Base-by-base conservation (phyloP, 2,797 vertebrate genomes). In the Propithecus perrieri region DNA sequence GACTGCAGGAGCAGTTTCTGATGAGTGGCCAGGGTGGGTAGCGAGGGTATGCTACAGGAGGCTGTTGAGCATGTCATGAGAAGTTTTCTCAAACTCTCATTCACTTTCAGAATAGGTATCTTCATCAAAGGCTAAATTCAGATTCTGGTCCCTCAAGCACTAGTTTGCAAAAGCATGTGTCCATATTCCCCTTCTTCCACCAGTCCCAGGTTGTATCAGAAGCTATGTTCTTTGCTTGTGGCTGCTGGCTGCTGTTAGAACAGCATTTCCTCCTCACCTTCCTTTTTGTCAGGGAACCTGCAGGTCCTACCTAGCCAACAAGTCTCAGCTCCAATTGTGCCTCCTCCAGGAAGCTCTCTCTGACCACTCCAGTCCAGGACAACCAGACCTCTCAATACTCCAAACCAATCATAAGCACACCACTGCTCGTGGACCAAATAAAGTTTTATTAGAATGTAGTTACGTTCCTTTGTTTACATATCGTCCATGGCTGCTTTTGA, bases 41-140 rank as follows among this genome's bases (percentile, higher is more conserved):
- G 81, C 55, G 11, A 17, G 41, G 15, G 3, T 4, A 1, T n/a
- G 17, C 20, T 59, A 38, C 53, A 28, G 22, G 20, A 65, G 7
- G 35, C 46, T 91, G 53, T 38, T 43, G 72, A 89, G 15, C 8
- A 28, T 18, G 53, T 28, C 10, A 20, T 17, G 57, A 81, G 38
- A 92, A 48, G 55, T 53, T 79, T 89, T 84, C 71, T 83, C 30
- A 72, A 81, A 33, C 20, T 18, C 26, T 38, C n/a, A 55, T 35
- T 97, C 53, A 81, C 13, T 65, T 91, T 84, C 35, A 48, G 48
- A 69, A 57, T 18, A 76, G 18, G 7, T 61, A 6, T 91, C n/a
- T 28, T 74, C 30, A 71, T 93, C 81, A 91, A 71, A 87, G 26
- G 75, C 72, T 57, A 55, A 50, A 48, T 84, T 80, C 28, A 50